These are phyloP conservation scores for Brachypodius melanocephalos DNA, from an alignment of 2,113 vertebrate genomes.

Conservation along the genomic window DNA sequence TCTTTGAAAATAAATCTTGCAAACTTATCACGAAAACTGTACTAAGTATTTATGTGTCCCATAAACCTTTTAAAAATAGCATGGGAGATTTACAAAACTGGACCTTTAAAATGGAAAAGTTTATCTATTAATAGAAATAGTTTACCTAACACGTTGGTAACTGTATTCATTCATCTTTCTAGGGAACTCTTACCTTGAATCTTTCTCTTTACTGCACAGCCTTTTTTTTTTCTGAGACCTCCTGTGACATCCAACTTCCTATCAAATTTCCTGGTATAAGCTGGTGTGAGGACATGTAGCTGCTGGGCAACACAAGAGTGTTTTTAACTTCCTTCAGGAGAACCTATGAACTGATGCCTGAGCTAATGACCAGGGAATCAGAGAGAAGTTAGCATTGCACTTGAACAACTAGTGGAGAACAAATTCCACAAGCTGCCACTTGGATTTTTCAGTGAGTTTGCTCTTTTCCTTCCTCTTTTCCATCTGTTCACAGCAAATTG, in stretches of 20 bases:
- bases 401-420: neutral
- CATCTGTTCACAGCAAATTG: neutral
- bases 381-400: neutral
- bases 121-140: neutral
- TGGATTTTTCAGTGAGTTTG: neutral
- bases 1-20: neutral
- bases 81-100: neutral
- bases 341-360: neutral
- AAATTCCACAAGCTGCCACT: neutral
- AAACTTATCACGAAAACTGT: neutral
- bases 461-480: neutral
- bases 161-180: neutral
- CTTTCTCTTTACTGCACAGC: neutral
- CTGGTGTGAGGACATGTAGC: neutral
- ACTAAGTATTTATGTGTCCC: neutral
- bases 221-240: neutral
- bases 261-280: neutral
- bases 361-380: neutral
- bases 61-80: slow-evolving; percentile 2
- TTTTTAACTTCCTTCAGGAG: rapidly evolving
- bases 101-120: neutral
- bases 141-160: neutral
- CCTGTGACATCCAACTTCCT: neutral
- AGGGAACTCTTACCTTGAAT: neutral
- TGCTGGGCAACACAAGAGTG: neutral